Evolutionary conservation across 2,888 invertebrate genomes (phyloP), one percentile per base, ranked within the genome.

Genomic region (Synanthedon myopaeformis): DNA sequence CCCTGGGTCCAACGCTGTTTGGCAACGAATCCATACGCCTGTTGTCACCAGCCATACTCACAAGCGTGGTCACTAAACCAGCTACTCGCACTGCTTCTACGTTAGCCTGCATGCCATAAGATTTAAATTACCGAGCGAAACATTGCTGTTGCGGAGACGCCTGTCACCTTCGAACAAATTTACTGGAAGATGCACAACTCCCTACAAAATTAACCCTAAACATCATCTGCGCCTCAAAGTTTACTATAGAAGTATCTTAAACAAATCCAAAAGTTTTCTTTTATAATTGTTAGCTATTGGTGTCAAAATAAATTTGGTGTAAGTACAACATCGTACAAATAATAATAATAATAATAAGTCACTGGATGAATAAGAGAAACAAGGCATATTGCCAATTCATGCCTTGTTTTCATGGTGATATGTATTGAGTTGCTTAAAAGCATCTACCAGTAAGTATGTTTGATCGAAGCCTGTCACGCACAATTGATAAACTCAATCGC

Each of bases 61-160:
- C 94, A 79, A 94, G 90, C 65, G 94, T 94, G 65, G 94, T 94
- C 72, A 94, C 93, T 72, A 95, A 89, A 61, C 93, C 93, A 59
- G 94, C 93, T 70, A 94, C 94, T 67, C 94, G 89, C 57, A 94
- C 94, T 70, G 94, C 94, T 79, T 94, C 94, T 78, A 94, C 92
- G 86, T 94, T 94, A 67, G 94, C 93, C 86, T 89, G 86, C 83
- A 87, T 84, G 85, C 86, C 72, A 79, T 83, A 85, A 86, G 81
- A 85, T 82, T 82, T 82, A 82, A 83, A 85, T 85, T 76, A 82
- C 80, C 79, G 77, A 74, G 67, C 66, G 35, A 35, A 35, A 35
- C 35, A 35, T 35, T 35, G 10, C 35, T 69, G 49, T 17, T 42
- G 12, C 42, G n/a, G 45, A 13, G n/a, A 35, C 17, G 48, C n/a